These are phyloP conservation scores for Chironomus striatipennis DNA, from an alignment of 1,140 invertebrate genomes.

Conservation along the genomic window DNA sequence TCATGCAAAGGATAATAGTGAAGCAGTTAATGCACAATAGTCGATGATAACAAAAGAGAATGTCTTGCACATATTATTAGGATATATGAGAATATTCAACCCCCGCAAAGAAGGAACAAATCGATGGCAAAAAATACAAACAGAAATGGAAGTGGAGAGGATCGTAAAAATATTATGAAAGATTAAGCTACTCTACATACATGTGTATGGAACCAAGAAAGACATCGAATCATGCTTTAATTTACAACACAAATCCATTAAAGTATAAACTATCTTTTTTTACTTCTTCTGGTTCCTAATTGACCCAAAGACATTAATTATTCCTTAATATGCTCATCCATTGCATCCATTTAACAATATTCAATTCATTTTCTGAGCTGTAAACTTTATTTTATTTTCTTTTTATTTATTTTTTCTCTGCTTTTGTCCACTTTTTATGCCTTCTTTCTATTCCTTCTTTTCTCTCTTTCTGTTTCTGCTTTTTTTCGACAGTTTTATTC, in stretches of 20 bases:
- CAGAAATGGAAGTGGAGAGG: too few relatives aligned
- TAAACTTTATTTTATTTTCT: conserved; percentile 4
- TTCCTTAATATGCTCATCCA: neutral
- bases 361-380: conserved; percentile 7
- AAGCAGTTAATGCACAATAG: too few relatives aligned
- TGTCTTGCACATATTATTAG: too few relatives aligned
- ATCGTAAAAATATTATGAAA: too few relatives aligned
- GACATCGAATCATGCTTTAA: neutral
- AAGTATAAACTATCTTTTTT: neutral
- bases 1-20: too few relatives aligned
- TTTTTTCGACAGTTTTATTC: neutral
- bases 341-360: neutral
- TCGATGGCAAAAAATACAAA: too few relatives aligned
- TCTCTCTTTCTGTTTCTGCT: neutral
- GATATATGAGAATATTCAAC: too few relatives aligned
- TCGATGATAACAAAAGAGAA: too few relatives aligned
- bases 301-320: conserved; percentile 3
- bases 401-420: neutral
- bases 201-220: too few relatives aligned
- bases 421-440: conserved; percentile 21
- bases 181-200: too few relatives aligned
- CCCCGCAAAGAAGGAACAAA: too few relatives aligned
- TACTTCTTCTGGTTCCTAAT: neutral
- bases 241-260: conserved; percentile 17
- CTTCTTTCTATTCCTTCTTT: neutral